Evolutionary conservation across 2,888 invertebrate genomes (phyloP).

Genomic region (Drosophila stalkeri): DNA sequence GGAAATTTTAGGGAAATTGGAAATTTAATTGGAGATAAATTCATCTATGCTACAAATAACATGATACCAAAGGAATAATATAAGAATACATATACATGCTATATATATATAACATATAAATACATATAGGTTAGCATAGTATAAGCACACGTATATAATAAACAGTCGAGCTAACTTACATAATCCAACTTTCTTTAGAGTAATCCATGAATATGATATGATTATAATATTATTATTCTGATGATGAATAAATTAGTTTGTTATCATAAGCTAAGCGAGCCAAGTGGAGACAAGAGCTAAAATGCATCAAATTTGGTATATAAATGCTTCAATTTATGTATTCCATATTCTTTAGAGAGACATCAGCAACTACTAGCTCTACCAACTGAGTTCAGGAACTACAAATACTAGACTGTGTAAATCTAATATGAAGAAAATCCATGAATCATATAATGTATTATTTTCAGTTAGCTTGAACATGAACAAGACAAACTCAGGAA

Average conservation of each 20-base stretch:
- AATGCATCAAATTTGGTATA: not conserved
- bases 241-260: too few species aligned
- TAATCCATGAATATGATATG: too few species aligned
- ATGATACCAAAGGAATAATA: too few species aligned
- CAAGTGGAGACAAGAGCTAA: not conserved
- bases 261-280: not conserved
- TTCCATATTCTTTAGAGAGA: not conserved
- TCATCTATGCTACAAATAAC: not conserved
- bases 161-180: not conserved
- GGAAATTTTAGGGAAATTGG: too few species aligned
- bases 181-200: not conserved
- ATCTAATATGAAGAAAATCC: too few species aligned
- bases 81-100: too few species aligned
- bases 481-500: too few species aligned
- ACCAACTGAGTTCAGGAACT: not conserved
- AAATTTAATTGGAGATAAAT: not conserved
- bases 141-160: not conserved
- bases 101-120: too few species aligned
- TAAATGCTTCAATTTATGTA: too few species aligned
- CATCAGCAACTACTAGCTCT: not conserved
- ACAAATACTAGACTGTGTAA: not conserved
- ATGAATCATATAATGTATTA: too few species aligned
- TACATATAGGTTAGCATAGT: not conserved
- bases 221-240: too few species aligned
- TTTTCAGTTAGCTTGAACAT: too few species aligned